These are phyloP conservation scores for Dicentrarchus labrax DNA, from an alignment of 2,113 vertebrate species.

Conservation along the genomic window DNA sequence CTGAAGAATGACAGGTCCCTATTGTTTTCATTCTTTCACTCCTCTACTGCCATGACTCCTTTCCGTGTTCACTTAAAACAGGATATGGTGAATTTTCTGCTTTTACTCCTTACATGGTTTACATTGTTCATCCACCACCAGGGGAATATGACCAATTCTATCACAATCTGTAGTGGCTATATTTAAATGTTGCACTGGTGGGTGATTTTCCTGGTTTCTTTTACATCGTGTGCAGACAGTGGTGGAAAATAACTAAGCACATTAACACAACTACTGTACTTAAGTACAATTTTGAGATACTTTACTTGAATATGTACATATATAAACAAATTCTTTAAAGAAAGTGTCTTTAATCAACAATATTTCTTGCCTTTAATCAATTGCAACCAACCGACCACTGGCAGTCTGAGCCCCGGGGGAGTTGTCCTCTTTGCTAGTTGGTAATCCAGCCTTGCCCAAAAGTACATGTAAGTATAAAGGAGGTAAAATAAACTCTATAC, in stretches of 20 bases:
- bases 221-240: neutral
- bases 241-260: slow-evolving; percentile 11
- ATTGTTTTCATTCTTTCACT: slow-evolving; percentile 80
- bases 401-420: neutral
- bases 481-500: too few species aligned
- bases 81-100: slow-evolving; percentile 67
- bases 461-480: too few species aligned
- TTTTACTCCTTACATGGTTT: slow-evolving; percentile 47
- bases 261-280: neutral
- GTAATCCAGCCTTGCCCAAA: too few species aligned
- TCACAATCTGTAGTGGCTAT: slow-evolving; percentile 24
- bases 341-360: neutral
- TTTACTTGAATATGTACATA: neutral
- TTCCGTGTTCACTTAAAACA: slow-evolving; percentile 68
- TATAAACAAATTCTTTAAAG: neutral
- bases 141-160: slow-evolving; percentile 38
- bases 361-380: too few species aligned
- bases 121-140: slow-evolving; percentile 59
- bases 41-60: slow-evolving; percentile 71
- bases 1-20: slow-evolving; percentile 80
- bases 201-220: slow-evolving; percentile 38
- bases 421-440: too few species aligned
- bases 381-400: neutral
- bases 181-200: slow-evolving; percentile 42
- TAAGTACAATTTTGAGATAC: neutral